These are phyloP conservation scores for Tyrannus savana DNA, from an alignment of 2,113 vertebrate species.

Conservation along the genomic window DNA sequence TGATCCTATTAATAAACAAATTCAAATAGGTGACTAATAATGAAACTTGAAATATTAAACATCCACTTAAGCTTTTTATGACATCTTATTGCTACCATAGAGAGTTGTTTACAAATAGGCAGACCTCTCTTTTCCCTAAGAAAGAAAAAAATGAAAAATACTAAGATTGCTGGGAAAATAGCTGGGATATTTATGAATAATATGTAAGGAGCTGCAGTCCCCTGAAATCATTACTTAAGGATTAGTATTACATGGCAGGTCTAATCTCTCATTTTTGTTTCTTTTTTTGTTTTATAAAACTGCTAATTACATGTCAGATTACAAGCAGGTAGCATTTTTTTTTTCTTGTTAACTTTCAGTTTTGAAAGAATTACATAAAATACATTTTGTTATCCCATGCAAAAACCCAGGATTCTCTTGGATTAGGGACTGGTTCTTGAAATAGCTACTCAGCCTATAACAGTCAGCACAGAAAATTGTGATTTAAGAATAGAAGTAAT, in stretches of 20 bases:
- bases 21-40: background rate
- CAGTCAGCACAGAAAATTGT: background rate
- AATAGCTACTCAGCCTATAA: background rate
- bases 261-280: background rate
- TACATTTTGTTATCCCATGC: background rate
- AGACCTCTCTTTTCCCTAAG: background rate
- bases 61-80: background rate
- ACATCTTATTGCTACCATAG: background rate
- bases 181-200: background rate
- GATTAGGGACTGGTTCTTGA: background rate
- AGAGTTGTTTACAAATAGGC: background rate
- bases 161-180: background rate
- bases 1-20: background rate
- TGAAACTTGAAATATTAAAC: background rate
- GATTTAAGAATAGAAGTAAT: background rate
- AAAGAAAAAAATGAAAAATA: background rate
- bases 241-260: background rate
- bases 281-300: background rate
- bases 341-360: background rate
- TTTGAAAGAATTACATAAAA: background rate
- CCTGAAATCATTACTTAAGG: background rate
- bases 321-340: background rate
- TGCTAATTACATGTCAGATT: background rate
- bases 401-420: background rate
- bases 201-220: background rate